Percentiles rank a stretch among this genome's conserved stretches.
These are phyloP conservation scores for Tympanoctomys barrerae DNA, from an alignment of 2,797 vertebrate species.

Conservation along the genomic window DNA sequence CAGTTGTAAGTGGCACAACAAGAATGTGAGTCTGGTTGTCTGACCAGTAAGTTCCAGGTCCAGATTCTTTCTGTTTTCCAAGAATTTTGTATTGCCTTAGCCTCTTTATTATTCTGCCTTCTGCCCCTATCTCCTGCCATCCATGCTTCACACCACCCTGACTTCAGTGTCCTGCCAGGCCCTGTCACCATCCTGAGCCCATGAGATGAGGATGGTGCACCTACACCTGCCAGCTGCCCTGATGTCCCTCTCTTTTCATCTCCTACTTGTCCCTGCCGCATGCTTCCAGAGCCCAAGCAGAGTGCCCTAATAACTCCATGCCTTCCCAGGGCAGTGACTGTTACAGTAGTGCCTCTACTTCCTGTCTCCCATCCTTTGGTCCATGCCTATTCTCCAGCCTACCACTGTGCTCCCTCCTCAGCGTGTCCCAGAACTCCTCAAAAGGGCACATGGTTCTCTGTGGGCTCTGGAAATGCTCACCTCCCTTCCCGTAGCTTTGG, in stretches of 20 bases:
- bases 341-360: neutral
- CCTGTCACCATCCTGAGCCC: neutral
- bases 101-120: neutral
- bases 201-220: neutral
- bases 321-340: neutral
- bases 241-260: neutral
- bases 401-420: neutral
- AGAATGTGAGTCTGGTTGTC: neutral
- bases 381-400: neutral
- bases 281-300: no score
- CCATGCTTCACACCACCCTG: neutral
- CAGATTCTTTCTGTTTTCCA: neutral
- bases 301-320: neutral
- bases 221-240: neutral
- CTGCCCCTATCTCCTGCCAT: neutral
- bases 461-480: neutral
- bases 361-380: neutral
- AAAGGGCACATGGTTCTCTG: neutral
- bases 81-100: accelerated
- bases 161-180: neutral
- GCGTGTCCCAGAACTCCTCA: neutral
- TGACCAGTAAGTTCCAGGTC: no score
- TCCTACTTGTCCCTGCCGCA: neutral
- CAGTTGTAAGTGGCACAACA: neutral
- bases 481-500: neutral